Conservation (phyloP, 2,888 invertebrate species). For the Leucania comma region DNA sequence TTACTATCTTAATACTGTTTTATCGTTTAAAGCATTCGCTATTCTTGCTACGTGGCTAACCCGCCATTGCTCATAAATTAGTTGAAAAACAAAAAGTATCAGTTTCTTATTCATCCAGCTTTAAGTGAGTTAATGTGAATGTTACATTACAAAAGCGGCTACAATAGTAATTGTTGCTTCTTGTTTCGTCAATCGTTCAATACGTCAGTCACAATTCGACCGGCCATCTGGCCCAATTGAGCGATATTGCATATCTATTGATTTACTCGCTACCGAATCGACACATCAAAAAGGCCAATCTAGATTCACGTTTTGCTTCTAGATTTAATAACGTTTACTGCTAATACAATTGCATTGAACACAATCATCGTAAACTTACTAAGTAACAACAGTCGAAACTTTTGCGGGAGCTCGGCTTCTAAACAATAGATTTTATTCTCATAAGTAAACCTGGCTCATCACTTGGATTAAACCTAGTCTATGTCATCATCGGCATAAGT, state of each 20-base stretch:
- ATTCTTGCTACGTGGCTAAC: too few relatives aligned
- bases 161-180: conserved; percentile 44
- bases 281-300: conserved; percentile 49
- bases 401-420: conserved; percentile 13
- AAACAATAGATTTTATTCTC: conserved; percentile 1
- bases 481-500: background rate
- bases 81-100: background rate
- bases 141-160: conserved; percentile 17
- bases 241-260: conserved; percentile 63
- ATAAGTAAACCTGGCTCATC: background rate
- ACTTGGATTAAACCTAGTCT: too few relatives aligned
- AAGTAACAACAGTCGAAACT: background rate
- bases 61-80: too few relatives aligned
- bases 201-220: conserved; percentile 59
- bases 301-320: conserved; percentile 38
- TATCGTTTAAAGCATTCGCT: too few relatives aligned
- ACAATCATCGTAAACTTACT: conserved; percentile 32
- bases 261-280: conserved; percentile 57
- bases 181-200: conserved; percentile 31
- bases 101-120: background rate
- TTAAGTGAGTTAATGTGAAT: background rate
- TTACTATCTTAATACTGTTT: too few relatives aligned
- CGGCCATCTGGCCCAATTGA: conserved; percentile 64
- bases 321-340: conserved; percentile 41
- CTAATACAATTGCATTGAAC: conserved; percentile 21